These are phyloP conservation scores for Listronotus bonariensis DNA, from an alignment of 1,140 invertebrate species.

Conservation along the genomic window DNA sequence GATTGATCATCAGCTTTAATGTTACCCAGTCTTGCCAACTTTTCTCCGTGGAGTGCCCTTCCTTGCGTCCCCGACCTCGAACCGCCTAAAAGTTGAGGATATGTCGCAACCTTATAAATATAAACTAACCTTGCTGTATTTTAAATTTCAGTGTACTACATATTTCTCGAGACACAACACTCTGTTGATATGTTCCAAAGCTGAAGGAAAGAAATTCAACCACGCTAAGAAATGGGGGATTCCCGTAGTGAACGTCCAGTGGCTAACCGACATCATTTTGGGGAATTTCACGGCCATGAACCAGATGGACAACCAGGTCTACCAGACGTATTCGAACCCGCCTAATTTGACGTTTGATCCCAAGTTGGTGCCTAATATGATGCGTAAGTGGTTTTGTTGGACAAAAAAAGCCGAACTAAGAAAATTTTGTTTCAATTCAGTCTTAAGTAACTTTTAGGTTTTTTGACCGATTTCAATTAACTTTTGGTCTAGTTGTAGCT, in stretches of 20 bases:
- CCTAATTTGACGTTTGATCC: conserved; percentile 86
- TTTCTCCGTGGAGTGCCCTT: too few relatives aligned
- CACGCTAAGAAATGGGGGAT: conserved; percentile 89
- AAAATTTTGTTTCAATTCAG: too few relatives aligned
- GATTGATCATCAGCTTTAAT: too few relatives aligned
- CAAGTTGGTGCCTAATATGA: conserved; percentile 82
- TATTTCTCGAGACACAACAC: conserved; percentile 78
- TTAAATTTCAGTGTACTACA: conserved; percentile 62
- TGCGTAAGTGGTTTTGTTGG: conserved; percentile 85
- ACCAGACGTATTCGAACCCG: conserved; percentile 81
- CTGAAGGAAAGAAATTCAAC: conserved; percentile 84
- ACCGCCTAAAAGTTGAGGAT: too few relatives aligned
- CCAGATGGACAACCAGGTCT: conserved; percentile 81
- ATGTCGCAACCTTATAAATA: too few relatives aligned
- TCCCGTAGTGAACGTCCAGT: conserved; percentile 88
- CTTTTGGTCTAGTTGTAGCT: too few relatives aligned
- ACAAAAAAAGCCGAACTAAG: too few relatives aligned
- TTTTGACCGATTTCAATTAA: too few relatives aligned
- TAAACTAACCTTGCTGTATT: conserved; percentile 25
- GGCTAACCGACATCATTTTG: conserved; percentile 91
- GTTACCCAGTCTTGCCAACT: too few relatives aligned
- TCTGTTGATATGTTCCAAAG: conserved; percentile 73
- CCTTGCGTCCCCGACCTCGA: too few relatives aligned
- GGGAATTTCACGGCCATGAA: conserved; percentile 83
- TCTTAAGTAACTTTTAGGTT: too few relatives aligned